Conservation (phyloP, 2,113 vertebrate species). For the Mus spicilegus region DNA sequence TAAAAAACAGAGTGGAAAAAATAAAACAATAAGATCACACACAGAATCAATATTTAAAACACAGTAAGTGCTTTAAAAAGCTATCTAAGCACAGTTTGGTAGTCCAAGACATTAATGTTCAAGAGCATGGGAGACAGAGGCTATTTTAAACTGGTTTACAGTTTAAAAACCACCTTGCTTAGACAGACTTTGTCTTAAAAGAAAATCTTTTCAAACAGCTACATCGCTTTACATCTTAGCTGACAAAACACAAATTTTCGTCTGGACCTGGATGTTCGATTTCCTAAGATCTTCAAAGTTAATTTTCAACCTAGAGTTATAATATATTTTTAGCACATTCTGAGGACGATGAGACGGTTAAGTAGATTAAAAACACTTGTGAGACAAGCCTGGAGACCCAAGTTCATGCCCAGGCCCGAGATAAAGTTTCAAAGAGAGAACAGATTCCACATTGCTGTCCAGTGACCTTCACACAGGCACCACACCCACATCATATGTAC, state of each 20-base stretch:
- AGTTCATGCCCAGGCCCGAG: neutral
- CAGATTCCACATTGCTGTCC: neutral
- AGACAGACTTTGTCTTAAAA: neutral
- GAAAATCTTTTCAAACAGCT: neutral
- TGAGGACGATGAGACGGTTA: too few relatives aligned
- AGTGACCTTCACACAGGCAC: neutral
- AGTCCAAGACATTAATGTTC: neutral
- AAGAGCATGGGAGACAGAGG: neutral
- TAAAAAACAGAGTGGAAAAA: neutral
- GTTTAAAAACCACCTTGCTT: neutral
- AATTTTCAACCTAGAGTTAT: neutral
- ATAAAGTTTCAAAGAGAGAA: neutral
- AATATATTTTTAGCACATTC: neutral
- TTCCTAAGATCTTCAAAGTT: neutral
- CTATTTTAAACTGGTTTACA: neutral
- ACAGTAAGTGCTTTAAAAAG: neutral
- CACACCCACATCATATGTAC: neutral
- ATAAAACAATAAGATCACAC: neutral
- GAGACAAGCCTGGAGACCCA: too few relatives aligned
- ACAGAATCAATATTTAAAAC: neutral
- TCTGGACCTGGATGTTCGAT: constrained; percentile 8
- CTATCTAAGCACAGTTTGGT: neutral
- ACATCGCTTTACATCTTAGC: too few relatives aligned
- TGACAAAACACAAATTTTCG: neutral
- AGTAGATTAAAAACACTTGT: neutral